Evolutionary conservation across 1,140 invertebrate species (phyloP), one percentile per base, ranked within the genome.

Genomic region (Drosophila carrolli): DNA sequence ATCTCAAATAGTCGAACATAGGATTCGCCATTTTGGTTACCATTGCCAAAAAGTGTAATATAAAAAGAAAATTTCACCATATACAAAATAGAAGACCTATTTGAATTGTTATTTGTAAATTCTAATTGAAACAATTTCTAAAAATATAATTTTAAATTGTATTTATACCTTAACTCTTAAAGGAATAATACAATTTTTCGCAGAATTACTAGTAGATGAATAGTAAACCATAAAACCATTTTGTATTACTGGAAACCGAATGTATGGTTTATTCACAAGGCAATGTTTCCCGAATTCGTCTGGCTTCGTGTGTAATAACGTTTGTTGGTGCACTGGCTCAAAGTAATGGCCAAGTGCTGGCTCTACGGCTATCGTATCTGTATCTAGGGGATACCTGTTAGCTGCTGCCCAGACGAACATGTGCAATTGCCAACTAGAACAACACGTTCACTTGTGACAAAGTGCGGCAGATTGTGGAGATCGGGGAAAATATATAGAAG

Each of bases 371-470:
- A 72, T 72, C 44, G 50, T 75, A 55, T 65, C 41, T 70, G 56
- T 77, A 61, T 71, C 63, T 62, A 14, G 55, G 73, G 63, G 60
- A 59, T 76, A 76, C 62, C 72, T 76, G 73, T 75, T 75, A 58
- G 72, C 61, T 59, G 55, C 32, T 68, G 63, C 51, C 59, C 72
- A 60, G 57, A 61, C 68, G 50, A 78, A 88, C 83, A 77, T 84
- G 75, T 89, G 75, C 84, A 86, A 89, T 80, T 80, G 80, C 84
- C 83, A 88, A 88, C 80, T 88, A 89, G 83, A 88, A 88, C 83
- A 86, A 75, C 83, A 88, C 84, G 83, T 89, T 88, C 84, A 84
- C 75, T 78, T 89, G 84, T 63, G 83, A 86, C 83, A 89, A 79
- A 66, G 75, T 74, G 62, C 78, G 55, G 75, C 86, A 76, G 68